Evolutionary conservation across 2,797 vertebrate species (phyloP).

Genomic region (Odontamblyopus rebecca): DNA sequence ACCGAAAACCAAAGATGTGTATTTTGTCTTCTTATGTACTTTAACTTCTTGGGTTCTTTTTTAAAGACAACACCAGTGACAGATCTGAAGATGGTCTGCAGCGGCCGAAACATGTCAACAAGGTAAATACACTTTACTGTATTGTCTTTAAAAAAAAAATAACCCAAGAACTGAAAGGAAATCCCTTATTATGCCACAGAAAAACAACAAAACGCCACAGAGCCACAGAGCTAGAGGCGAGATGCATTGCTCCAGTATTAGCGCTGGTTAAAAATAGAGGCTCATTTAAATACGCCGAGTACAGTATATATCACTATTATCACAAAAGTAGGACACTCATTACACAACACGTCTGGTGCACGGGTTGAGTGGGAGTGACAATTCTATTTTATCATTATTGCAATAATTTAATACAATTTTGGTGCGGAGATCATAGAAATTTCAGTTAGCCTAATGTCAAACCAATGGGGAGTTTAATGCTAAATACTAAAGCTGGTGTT

Average conservation of each 20-base stretch:
- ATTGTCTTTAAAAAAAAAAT: too few species aligned
- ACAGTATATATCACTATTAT: slow-evolving; percentile 20
- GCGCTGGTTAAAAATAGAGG: slow-evolving; percentile 12
- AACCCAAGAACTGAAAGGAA: slow-evolving; percentile 11
- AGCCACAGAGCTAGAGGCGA: slow-evolving; percentile 23
- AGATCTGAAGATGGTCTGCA: too few species aligned
- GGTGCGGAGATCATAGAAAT: too few species aligned
- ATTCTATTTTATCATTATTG: slow-evolving; percentile 1
- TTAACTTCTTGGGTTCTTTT: too few species aligned
- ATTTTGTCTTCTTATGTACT: too few species aligned
- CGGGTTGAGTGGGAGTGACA: slow-evolving; percentile 41
- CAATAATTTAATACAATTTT: not conserved
- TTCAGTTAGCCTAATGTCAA: too few species aligned
- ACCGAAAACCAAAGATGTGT: slow-evolving; percentile 5
- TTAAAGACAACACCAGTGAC: too few species aligned
- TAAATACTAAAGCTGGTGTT: too few species aligned
- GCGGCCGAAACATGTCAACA: too few species aligned
- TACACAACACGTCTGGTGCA: slow-evolving; percentile 42
- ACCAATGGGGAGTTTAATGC: too few species aligned
- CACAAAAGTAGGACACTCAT: slow-evolving; percentile 32
- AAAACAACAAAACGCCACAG: slow-evolving; percentile 22
- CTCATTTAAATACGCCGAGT: not conserved
- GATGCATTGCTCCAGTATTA: slow-evolving; percentile 17
- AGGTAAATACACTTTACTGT: too few species aligned
- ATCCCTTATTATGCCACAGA: slow-evolving; percentile 46